A percentile compares a stretch with the other conserved stretches of the same genome.
These are phyloP conservation scores for Rhynchopsitta pachyrhyncha DNA, from an alignment of 2,113 vertebrate species.

Conservation along the genomic window DNA sequence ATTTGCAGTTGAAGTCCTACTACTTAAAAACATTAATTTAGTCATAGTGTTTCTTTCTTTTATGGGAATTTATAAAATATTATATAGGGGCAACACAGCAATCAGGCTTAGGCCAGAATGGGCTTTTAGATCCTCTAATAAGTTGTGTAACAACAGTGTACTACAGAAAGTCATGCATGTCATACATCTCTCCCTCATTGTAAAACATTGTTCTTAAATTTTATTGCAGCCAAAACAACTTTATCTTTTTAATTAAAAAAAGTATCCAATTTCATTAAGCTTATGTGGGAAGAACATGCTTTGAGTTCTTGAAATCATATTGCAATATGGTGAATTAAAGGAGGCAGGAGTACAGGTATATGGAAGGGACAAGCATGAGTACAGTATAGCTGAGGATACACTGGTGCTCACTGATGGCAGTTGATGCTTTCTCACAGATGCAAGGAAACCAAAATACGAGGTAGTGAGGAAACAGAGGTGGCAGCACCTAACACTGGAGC, in stretches of 20 bases:
- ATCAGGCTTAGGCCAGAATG: background rate
- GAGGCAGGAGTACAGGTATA: background rate
- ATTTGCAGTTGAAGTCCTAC: background rate
- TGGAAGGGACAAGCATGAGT: background rate
- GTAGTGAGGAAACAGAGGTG: background rate
- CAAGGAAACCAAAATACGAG: background rate
- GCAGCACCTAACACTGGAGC: background rate
- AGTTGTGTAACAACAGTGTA: background rate
- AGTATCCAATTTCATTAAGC: conserved; percentile 7
- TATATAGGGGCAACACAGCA: conserved; percentile 10
- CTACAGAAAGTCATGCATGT: conserved; percentile 38
- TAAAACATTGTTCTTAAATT: conserved; percentile 46
- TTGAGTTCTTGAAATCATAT: background rate
- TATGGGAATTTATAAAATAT: conserved; percentile 54
- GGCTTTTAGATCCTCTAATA: conserved; percentile 31
- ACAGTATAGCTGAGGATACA: background rate
- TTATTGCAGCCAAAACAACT: conserved; percentile 44
- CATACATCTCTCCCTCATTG: conserved; percentile 56
- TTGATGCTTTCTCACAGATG: background rate
- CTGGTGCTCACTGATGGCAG: background rate
- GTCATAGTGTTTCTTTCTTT: conserved; percentile 25
- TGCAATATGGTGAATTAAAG: background rate
- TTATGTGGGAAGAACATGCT: background rate
- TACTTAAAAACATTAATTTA: conserved; percentile 28
- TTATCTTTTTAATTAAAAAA: conserved; percentile 46